A percentile compares a stretch with the other conserved stretches of the same genome.
Evolutionary conservation across 1,140 invertebrate genomes (phyloP).

Genomic region (Drosophila carrolli): DNA sequence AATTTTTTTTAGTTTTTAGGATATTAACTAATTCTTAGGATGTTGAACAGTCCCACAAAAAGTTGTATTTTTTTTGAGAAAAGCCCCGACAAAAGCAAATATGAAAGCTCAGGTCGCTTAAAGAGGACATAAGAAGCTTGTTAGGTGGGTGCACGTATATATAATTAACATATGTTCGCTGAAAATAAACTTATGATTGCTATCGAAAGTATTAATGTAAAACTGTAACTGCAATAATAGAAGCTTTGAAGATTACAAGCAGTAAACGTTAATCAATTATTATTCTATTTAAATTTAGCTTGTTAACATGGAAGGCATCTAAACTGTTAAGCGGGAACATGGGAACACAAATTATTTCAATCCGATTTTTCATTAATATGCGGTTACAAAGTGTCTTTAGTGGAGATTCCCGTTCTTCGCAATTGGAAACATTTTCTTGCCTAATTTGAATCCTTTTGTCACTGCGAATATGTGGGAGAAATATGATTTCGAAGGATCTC

Average conservation of each 20-base stretch:
- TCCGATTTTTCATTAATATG: constrained; percentile 3
- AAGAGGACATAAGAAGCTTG: constrained; percentile 2
- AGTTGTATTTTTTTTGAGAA: neutral
- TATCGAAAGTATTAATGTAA: constrained; percentile 6
- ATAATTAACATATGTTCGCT: constrained; percentile 11
- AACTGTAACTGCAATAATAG: constrained; percentile 8
- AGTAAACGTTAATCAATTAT: constrained; percentile 7
- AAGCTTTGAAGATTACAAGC: constrained; percentile 10
- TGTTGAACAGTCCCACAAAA: neutral
- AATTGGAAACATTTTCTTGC: neutral
- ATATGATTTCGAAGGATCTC: neutral
- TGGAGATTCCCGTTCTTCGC: constrained; percentile 6
- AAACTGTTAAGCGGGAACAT: constrained; percentile 9
- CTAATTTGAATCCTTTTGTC: neutral
- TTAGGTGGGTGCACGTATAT: constrained; percentile 3
- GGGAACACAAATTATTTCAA: constrained; percentile 3
- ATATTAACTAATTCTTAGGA: neutral
- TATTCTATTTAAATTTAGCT: constrained; percentile 5
- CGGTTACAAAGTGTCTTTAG: constrained; percentile 3
- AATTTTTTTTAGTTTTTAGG: no score
- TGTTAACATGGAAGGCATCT: constrained; percentile 6
- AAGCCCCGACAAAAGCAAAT: neutral
- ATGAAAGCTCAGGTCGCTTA: neutral
- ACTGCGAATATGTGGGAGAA: neutral
- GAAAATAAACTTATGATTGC: constrained; percentile 10